These are phyloP conservation scores for Octodon degus DNA, from an alignment of 2,113 vertebrate species.

Conservation along the genomic window DNA sequence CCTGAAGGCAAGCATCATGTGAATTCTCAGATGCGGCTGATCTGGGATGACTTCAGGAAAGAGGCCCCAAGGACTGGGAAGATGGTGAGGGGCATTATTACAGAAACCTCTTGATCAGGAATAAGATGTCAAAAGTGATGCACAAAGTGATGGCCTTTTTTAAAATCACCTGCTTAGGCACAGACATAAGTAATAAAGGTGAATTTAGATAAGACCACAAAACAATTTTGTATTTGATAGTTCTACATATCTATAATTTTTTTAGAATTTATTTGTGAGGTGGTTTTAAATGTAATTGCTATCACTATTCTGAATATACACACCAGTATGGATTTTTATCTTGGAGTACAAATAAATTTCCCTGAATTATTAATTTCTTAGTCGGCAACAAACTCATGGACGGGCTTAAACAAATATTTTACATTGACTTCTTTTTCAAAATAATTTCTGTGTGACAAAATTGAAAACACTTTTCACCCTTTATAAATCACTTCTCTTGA, in stretches of 20 bases:
- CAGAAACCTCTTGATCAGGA: neutral
- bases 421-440: neutral
- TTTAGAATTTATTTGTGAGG: neutral
- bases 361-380: neutral
- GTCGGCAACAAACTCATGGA: neutral
- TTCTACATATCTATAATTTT: neutral
- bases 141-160: neutral
- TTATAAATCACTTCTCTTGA: constrained; percentile 51
- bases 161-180: neutral
- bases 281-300: neutral
- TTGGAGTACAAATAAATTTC: neutral
- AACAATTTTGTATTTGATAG: neutral
- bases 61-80: neutral
- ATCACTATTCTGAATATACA: neutral
- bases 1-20: neutral
- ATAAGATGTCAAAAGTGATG: neutral
- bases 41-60: neutral
- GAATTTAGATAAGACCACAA: neutral
- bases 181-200: neutral
- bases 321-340: neutral
- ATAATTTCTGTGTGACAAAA: constrained; percentile 60
- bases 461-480: constrained; percentile 32
- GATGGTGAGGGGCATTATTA: neutral
- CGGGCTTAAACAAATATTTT: neutral
- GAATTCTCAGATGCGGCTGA: neutral